phyloP scores from a whole-genome alignment of 2,888 invertebrate species.

The Crossocerus cetratus region DNA sequence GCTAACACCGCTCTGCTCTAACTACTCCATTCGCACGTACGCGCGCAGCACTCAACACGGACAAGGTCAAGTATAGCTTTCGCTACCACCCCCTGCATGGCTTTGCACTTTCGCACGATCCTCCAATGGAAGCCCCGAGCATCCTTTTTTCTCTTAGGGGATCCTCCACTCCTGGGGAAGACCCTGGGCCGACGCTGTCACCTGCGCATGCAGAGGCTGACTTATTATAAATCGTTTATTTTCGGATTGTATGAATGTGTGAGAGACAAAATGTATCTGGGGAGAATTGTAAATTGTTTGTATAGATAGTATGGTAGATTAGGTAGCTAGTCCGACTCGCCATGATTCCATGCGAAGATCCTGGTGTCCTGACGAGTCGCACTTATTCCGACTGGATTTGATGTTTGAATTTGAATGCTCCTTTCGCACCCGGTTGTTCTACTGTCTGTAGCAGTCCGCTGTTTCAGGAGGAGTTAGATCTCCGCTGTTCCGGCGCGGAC shows the following conservation, averaged over 20 bases:
- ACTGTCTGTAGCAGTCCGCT: slow-evolving; percentile 71
- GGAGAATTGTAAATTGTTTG: too few species aligned
- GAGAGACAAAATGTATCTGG: too few species aligned
- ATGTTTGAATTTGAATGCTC: neutral
- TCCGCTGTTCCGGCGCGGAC: slow-evolving; percentile 71
- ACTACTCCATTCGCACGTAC: slow-evolving; percentile 25
- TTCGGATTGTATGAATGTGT: too few species aligned
- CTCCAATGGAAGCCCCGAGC: too few species aligned
- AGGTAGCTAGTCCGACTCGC: slow-evolving; percentile 24
- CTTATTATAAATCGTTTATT: too few species aligned
- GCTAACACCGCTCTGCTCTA: slow-evolving; percentile 53
- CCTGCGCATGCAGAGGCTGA: too few species aligned
- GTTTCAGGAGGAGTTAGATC: slow-evolving; percentile 73
- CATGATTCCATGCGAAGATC: slow-evolving; percentile 45
- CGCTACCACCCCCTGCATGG: slow-evolving; percentile 46
- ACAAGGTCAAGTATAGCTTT: slow-evolving; percentile 75
- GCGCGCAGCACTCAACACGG: slow-evolving; percentile 51
- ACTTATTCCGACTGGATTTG: neutral
- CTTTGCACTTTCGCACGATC: slow-evolving; percentile 17
- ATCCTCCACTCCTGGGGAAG: too few species aligned
- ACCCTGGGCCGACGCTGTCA: too few species aligned
- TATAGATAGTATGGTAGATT: too few species aligned
- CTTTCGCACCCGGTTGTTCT: slow-evolving; percentile 30
- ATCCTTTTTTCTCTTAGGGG: too few species aligned
- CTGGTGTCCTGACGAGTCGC: slow-evolving; percentile 49